Evolutionary conservation across 2,113 vertebrate species (phyloP), one percentile per base, ranked within the genome.

Genomic region (Ptilorrhoa leucosticta): DNA sequence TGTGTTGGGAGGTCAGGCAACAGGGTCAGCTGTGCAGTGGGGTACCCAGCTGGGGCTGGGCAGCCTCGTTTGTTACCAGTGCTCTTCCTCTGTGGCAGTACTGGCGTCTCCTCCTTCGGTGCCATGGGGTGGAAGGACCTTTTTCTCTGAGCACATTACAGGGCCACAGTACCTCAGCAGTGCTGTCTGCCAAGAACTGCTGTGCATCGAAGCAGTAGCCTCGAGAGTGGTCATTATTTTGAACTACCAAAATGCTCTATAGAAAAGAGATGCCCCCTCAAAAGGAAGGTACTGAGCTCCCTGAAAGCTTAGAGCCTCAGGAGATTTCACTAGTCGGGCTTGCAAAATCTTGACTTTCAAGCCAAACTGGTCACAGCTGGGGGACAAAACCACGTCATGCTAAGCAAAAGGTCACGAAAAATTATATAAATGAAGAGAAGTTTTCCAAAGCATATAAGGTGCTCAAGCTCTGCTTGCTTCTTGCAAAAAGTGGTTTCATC

Each of bases 331-430:
- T 39, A 80, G 53, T 22, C 18, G 5, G 6, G 45, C 79, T 90
- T 94, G 50, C 57, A 83, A 94, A 92, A 96, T 71, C 83, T 78
- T 92, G 86, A 84, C 79, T 96, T 96, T 97, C 90, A 85, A 90
- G 90, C 70, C 87, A 88, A 96, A 92, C 88, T 9, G 3, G 94
- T 86, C 72, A 71, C 4, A 15, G 70, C 53, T 16, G 57, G 51
- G 86, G 89, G 50, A 93, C 84, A 95, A 1, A 39, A 61, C 21
- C 47, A 45, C 3, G 26, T 92, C 87, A 80, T 19, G 75, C 76
- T 82, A 76, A 79, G 76, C 75, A 83, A 81, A 96, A 95, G 84
- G 88, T 90, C 1, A 85, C 33, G 58, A 83, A 91, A 96, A 95
- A 81, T 61, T 0, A 80, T 56, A 45, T 30, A 91, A 92, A 84